phyloP scores from a whole-genome alignment of 2,888 invertebrate species.

The Caenorhabditis sp. region DNA sequence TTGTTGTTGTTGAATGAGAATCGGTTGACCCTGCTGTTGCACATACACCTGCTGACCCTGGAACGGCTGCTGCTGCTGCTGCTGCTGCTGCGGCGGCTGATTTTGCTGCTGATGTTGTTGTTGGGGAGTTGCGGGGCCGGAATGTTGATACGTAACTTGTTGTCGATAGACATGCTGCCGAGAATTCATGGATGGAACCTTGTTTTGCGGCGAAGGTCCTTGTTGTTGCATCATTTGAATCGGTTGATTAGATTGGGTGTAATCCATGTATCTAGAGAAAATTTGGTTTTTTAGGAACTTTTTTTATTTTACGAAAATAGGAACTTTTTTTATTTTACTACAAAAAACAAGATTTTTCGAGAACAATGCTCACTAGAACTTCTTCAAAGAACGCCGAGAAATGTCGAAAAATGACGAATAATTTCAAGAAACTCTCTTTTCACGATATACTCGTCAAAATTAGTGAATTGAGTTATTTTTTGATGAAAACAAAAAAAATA shows the following conservation, averaged over 20 bases:
- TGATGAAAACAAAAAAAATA: too few species aligned
- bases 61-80: conserved; percentile 5
- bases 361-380: too few species aligned
- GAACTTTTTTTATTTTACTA: too few species aligned
- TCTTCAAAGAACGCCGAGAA: too few species aligned
- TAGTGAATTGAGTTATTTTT: too few species aligned
- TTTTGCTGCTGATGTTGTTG: conserved; percentile 12
- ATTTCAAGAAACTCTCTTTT: too few species aligned
- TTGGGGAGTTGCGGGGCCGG: neutral
- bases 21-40: neutral
- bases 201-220: neutral
- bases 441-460: too few species aligned
- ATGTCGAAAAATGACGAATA: too few species aligned
- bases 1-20: neutral
- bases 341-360: too few species aligned
- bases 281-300: neutral
- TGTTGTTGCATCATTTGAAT: neutral
- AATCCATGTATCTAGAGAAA: neutral
- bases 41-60: conserved; percentile 11
- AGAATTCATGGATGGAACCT: conserved; percentile 5
- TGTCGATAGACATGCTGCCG: conserved; percentile 5
- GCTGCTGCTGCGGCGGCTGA: conserved; percentile 10
- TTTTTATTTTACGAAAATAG: too few species aligned
- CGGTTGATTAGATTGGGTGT: neutral
- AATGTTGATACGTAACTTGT: conserved; percentile 2